Conservation (phyloP, 1,140 invertebrate genomes). For the Papilio polytes region DNA sequence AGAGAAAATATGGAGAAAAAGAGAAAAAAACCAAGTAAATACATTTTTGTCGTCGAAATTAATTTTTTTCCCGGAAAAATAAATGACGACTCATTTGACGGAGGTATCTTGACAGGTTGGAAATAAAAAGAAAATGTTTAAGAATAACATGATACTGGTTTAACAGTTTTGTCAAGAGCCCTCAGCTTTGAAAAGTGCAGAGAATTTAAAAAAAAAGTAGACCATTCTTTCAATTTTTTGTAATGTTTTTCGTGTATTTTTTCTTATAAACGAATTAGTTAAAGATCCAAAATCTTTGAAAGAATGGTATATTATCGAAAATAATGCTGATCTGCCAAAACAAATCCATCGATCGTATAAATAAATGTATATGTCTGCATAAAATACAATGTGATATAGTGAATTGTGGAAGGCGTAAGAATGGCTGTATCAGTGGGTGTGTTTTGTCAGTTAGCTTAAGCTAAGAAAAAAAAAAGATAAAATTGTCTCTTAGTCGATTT, state of each 20-base stretch:
- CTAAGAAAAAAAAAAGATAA: conserved; percentile 76
- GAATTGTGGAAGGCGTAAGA: conserved; percentile 37
- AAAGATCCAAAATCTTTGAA: conserved; percentile 45
- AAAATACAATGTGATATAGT: conserved; percentile 36
- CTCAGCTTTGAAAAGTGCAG: conserved; percentile 79
- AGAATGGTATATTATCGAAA: conserved; percentile 56
- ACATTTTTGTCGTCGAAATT: conserved; percentile 83
- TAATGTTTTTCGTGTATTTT: conserved; percentile 34
- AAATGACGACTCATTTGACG: conserved; percentile 78
- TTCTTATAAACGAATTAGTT: neutral
- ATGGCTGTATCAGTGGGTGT: conserved; percentile 55
- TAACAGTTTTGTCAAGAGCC: conserved; percentile 67
- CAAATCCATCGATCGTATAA: conserved; percentile 48
- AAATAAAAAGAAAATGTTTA: conserved; percentile 33
- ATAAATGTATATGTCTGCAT: conserved; percentile 33
- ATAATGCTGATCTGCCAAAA: conserved; percentile 78
- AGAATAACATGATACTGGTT: conserved; percentile 9
- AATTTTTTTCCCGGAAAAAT: conserved; percentile 76
- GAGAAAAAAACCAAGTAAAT: conserved; percentile 86
- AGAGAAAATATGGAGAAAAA: conserved; percentile 89
- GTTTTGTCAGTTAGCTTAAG: conserved; percentile 79
- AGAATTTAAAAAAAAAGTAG: conserved; percentile 74
- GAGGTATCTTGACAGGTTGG: conserved; percentile 71
- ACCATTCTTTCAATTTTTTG: conserved; percentile 66
- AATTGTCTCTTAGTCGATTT: conserved; percentile 63